Evolutionary conservation across 2,113 vertebrate genomes (phyloP), one percentile per base, ranked within the genome.

Genomic region (Agapornis roseicollis): DNA sequence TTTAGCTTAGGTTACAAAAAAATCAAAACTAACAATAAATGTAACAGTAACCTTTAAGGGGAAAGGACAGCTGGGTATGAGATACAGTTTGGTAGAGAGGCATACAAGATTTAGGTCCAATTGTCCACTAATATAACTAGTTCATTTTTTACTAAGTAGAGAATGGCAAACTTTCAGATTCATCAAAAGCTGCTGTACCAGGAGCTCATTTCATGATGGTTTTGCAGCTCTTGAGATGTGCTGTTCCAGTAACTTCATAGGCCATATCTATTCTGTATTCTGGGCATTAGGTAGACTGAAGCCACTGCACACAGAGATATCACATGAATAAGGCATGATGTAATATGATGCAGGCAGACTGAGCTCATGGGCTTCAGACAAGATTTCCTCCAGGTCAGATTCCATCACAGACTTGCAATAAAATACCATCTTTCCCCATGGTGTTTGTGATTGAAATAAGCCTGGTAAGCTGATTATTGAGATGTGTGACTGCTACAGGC

Each of bases 291-390:
- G 13, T 55, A 71, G 47, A 29, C 39, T 60, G 50, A 80, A 88
- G n/a, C 9, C 5, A 13, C 61, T 68, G 66, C 20, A 41, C 27
- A 17, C 0, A 0, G 33, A 55, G 50, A 58, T 2, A 15, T 19
- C 39, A 61, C 66, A 85, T 61, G 74, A 83, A 52, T 73, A 55
- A 33, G 47, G 10, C 8, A 17, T 35, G 60, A 37, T 19, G 61
- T 46, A 85, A 58, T 15, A 15, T 0, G 1, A 6, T 31, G 16
- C 35, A 39, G 27, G 16, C 24, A 74, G 55, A 37, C 20, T 55
- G 44, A 64, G 11, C 8, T 64, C 17, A 20, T n/a, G 42, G 13
- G 12, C 46, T 68, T 64, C 53, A 66, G 68, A 6, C 15, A 86
- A 47, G 86, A 8, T 10, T 78, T 27, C 19, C 35, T 88, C 25